Conservation (phyloP, 2,797 vertebrate genomes). For the Gallinago nigripennis region DNA sequence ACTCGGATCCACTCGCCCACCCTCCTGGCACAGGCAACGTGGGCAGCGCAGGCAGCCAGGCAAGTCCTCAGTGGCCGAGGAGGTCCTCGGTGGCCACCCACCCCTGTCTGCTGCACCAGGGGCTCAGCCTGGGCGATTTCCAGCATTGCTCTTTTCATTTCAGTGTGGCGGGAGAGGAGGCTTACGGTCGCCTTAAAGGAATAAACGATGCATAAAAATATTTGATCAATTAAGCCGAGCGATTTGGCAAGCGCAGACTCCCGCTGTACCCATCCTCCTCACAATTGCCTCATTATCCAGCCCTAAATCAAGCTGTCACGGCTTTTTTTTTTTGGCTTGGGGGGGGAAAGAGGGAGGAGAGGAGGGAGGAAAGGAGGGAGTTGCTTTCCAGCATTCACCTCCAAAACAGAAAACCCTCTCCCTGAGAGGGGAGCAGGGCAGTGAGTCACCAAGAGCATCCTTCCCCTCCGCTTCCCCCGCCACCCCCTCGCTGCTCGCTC, state of each 20-base stretch:
- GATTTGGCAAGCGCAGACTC: conserved; percentile 27
- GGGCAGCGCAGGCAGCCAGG: not conserved
- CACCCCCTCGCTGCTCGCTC: not conserved
- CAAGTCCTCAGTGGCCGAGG: rapidly evolving
- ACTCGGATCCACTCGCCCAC: rapidly evolving
- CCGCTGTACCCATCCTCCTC: conserved; percentile 37
- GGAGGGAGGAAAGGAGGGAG: not conserved
- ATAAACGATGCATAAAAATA: conserved; percentile 56
- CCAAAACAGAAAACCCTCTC: not conserved
- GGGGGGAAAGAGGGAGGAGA: not conserved
- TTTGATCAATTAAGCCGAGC: conserved; percentile 64
- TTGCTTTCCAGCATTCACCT: not conserved
- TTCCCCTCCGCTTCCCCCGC: not conserved
- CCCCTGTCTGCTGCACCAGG: not conserved
- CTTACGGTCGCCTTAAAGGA: conserved; percentile 43
- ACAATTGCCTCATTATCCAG: conserved; percentile 43
- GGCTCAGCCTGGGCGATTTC: not conserved
- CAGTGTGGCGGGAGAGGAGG: not conserved
- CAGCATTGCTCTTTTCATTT: conserved; percentile 12
- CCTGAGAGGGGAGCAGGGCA: not conserved
- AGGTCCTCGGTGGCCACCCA: not conserved
- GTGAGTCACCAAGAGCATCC: not conserved
- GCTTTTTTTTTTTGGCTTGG: not conserved
- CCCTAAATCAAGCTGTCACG: conserved; percentile 51
- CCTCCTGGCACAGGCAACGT: rapidly evolving